Evolutionary conservation across 2,113 vertebrate species (phyloP), one percentile per base, ranked within the genome.

Genomic region (Eptatretus burgeri): DNA sequence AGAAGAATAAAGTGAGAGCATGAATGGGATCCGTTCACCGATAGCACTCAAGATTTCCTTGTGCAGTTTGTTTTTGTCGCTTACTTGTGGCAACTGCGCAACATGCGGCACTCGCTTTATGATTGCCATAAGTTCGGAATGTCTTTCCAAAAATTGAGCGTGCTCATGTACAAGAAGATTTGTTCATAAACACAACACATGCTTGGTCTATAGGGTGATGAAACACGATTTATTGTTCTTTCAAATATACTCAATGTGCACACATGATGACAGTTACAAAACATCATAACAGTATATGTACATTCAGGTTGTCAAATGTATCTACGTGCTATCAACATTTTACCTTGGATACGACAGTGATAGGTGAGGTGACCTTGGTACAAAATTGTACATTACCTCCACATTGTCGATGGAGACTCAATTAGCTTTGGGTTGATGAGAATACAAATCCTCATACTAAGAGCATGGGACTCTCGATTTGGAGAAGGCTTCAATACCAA

Each of bases 181-280:
- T 20, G 10, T 60, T 13, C 11, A 17, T n/a, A n/a, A 17, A 20
- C n/a, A 60, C n/a, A n/a, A 60, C 56, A 60, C 56, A 17, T 10
- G n/a, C 56, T 10, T 20, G n/a, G n/a, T 60, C 56, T 60, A n/a
- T n/a, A 17, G n/a, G 56, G 56, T 60, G 56, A 60, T 60, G 56
- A 60, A 20, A 60, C 56, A 60, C 56, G 12, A 20, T 60, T 60
- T 60, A 60, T 60, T 60, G 56, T 60, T 60, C 56, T 60, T 60
- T 60, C 56, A 60, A 60, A 60, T 60, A 60, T 60, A 60, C 56
- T n/a, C 56, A 10, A 60, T 20, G 20, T 60, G n/a, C n/a, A 60
- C 56, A 60, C 20, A n/a, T n/a, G 56, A 60, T 13, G 20, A 60
- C 56, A 20, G 20, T 60, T 60, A 60, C 56, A 60, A 60, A 60